Base-by-base conservation (phyloP, 1,140 invertebrate species). In the Trialeurodes vaporariorum region DNA sequence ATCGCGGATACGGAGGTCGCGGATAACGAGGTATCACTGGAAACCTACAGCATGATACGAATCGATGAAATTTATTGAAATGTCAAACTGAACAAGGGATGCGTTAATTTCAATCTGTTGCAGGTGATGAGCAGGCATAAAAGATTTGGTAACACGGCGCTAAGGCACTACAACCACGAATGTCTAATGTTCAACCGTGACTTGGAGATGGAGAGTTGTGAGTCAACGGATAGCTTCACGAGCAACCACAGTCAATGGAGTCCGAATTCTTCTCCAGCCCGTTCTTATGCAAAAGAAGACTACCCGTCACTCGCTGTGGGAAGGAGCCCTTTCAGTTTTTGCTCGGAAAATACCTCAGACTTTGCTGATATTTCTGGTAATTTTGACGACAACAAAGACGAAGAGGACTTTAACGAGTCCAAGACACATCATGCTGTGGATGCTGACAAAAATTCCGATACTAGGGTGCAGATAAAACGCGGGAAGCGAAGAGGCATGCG, bases 401-500 rank as follows among this genome's bases (percentile, higher is more conserved):
- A 70, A 24, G 63, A 71, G 49, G 62, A 34, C 24, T 67, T 67
- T 22, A 63, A n/a, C 25, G 27, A 67, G 2, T 62, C 49, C 1
- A 63, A 27, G 17, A 60, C 23, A 2, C n/a, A n/a, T n/a, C n/a
- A n/a, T n/a, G n/a, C n/a, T n/a, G n/a, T n/a, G n/a, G n/a, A n/a
- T n/a, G 63, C 26, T 12, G 23, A 49, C 2, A 27, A 61, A 24
- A 58, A 66, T 27, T 27, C 63, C 2, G 63, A 25, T 17, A 60
- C 22, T 2, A 59, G 59, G 0, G 25, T 62, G 17, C 62, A 49
- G 9, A 27, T 49, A n/a, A 68, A 65, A 22, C 68, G 60, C 22
- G 64, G 59, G 27, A 71, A 70, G 49, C 66, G 67, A n/a, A 70
- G 81, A 40, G 77, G 72, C 26, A 74, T 77, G 0, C 75, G 81